These are phyloP conservation scores for Acleris laterana DNA, from an alignment of 2,888 invertebrate genomes.

Conservation along the genomic window DNA sequence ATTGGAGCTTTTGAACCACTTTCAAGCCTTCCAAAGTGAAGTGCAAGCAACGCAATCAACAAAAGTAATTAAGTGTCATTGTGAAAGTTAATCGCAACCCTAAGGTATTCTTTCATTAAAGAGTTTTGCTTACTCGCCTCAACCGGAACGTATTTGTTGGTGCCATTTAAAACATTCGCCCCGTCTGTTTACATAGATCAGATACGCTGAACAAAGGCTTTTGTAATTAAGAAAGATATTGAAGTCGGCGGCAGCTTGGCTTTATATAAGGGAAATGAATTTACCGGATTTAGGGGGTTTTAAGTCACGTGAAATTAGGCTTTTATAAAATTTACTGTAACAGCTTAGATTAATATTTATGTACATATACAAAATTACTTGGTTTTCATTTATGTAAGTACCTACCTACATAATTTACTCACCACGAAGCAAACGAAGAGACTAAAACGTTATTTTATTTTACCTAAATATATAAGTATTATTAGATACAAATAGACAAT, in stretches of 20 bases:
- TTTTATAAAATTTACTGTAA: slow-evolving; percentile 45
- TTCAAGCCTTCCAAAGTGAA: neutral
- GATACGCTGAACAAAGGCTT: slow-evolving; percentile 84
- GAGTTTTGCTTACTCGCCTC: slow-evolving; percentile 75
- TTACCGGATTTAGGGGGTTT: slow-evolving; percentile 78
- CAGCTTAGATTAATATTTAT: neutral
- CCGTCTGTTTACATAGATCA: slow-evolving; percentile 83
- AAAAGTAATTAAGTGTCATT: slow-evolving; percentile 28
- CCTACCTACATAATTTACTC: too few species aligned
- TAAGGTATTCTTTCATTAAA: slow-evolving; percentile 74
- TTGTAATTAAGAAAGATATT: slow-evolving; percentile 85
- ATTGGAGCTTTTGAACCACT: neutral
- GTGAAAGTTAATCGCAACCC: slow-evolving; percentile 49
- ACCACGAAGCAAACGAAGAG: too few species aligned
- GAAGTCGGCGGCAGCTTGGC: slow-evolving; percentile 82
- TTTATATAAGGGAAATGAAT: slow-evolving; percentile 81
- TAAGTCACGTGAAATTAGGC: slow-evolving; percentile 62
- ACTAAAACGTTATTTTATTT: too few species aligned
- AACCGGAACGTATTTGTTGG: slow-evolving; percentile 81
- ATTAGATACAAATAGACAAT: too few species aligned
- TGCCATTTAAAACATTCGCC: slow-evolving; percentile 83
- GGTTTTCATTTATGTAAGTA: too few species aligned
- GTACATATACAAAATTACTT: neutral
- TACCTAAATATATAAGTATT: too few species aligned
- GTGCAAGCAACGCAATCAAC: slow-evolving; percentile 28